phyloP scores from a whole-genome alignment of 2,888 invertebrate species.

The Linnaemya tessellans region DNA sequence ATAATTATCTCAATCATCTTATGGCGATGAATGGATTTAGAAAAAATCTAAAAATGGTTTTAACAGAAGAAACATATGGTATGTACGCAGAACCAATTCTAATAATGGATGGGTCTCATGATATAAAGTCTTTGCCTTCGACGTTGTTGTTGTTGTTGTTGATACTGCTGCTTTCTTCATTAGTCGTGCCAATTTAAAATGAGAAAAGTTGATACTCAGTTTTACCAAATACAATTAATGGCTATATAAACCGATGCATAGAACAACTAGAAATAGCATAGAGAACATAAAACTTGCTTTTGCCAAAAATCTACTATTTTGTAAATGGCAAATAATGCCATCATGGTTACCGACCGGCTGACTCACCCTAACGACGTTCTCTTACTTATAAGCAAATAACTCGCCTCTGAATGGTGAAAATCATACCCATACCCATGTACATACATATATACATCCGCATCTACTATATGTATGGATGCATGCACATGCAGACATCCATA shows the following conservation, averaged over 20 bases:
- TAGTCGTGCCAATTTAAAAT: constrained; percentile 60
- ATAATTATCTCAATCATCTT: constrained; percentile 54
- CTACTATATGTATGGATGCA: constrained; percentile 2
- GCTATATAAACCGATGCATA: constrained; percentile 50
- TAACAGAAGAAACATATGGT: constrained; percentile 29
- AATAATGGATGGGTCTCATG: constrained; percentile 67
- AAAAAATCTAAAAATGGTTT: constrained; percentile 62
- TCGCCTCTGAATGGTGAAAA: constrained; percentile 42
- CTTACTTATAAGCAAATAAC: constrained; percentile 4
- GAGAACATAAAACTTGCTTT: constrained; percentile 60
- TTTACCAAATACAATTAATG: constrained; percentile 39
- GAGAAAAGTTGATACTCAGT: constrained; percentile 38
- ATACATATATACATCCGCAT: background rate
- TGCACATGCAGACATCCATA: constrained; percentile 7
- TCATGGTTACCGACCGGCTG: constrained; percentile 36
- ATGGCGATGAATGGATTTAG: constrained; percentile 50
- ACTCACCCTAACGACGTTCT: constrained; percentile 22
- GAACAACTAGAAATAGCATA: constrained; percentile 41
- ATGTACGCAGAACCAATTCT: constrained; percentile 46
- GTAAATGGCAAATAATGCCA: constrained; percentile 30
- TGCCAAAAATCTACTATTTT: constrained; percentile 57
- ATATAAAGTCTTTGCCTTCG: constrained; percentile 21
- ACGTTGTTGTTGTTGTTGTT: constrained; percentile 6
- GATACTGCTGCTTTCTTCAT: constrained; percentile 19
- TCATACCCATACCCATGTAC: constrained; percentile 55